phyloP scores from a whole-genome alignment of 2,888 invertebrate species.

The Polylopha cassiicola region DNA sequence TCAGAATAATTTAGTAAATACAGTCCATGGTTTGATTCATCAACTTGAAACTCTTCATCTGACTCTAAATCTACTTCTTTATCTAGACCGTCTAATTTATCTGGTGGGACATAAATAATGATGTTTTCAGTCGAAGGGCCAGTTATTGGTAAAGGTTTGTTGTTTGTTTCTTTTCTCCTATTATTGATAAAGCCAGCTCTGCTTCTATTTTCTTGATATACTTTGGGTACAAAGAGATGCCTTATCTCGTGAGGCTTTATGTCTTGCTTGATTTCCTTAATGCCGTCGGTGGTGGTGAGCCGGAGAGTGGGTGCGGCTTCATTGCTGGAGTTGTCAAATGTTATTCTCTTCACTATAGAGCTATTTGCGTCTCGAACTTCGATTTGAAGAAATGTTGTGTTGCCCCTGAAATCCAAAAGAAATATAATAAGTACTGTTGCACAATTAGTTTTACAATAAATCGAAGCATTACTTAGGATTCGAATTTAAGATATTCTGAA shows the following conservation, averaged over 20 bases:
- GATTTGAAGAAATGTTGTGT: slow-evolving; percentile 67
- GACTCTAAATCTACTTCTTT: slow-evolving; percentile 69
- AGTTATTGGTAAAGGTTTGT: slow-evolving; percentile 42
- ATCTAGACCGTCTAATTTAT: slow-evolving; percentile 63
- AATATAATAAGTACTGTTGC: slow-evolving; percentile 12
- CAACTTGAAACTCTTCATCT: slow-evolving; percentile 74
- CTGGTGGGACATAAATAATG: slow-evolving; percentile 66
- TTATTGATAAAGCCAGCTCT: slow-evolving; percentile 64
- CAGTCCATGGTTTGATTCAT: slow-evolving; percentile 72
- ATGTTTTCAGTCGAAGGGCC: slow-evolving; percentile 54
- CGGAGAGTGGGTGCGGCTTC: slow-evolving; percentile 53
- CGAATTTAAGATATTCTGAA: too few relatives aligned
- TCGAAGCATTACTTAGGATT: too few relatives aligned
- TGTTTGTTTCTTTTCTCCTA: slow-evolving; percentile 49
- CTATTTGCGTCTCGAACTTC: slow-evolving; percentile 62
- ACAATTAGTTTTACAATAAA: too few relatives aligned
- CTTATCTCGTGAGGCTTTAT: slow-evolving; percentile 67
- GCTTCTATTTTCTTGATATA: slow-evolving; percentile 58
- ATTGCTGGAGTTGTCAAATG: slow-evolving; percentile 61
- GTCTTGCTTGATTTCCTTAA: slow-evolving; percentile 58
- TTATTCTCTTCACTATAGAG: slow-evolving; percentile 60
- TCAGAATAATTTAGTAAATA: slow-evolving; percentile 73
- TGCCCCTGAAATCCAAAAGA: slow-evolving; percentile 54
- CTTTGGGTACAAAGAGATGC: slow-evolving; percentile 62
- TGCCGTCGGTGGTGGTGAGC: slow-evolving; percentile 58